Evolutionary conservation across 2,113 vertebrate species (phyloP), one percentile per base, ranked within the genome.

Genomic region (Melanotaenia duboulayi): DNA sequence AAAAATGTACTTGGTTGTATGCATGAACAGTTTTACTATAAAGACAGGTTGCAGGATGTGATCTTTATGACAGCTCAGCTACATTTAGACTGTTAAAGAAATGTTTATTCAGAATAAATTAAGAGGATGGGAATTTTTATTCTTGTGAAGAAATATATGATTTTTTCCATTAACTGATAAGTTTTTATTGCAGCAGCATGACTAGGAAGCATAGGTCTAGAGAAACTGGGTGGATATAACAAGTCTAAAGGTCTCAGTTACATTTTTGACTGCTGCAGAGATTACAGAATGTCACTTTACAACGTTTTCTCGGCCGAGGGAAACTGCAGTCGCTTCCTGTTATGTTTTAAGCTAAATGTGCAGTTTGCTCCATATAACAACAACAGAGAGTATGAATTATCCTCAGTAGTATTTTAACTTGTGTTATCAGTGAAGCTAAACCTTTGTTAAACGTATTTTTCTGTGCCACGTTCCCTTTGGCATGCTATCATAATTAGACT

Each of bases 171-270:
- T 12, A 62, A 10, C 40, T 13, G n/a, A 66, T 39, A 12, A 35
- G 63, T 17, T 11, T 24, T 61, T 14, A 2, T 44, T 23, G 14
- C 35, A 65, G 28, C 25, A 24, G 4, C 25, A 16, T 61, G 22
- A 37, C 16, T 23, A 44, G 11, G 25, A 59, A 17, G 9, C 40
- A 32, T 28, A 32, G 5, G 25, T 62, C 46, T n/a, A 44, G 68
- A 19, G 16, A 22, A 19, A 2, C 8, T 4, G 2, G 39, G 51
- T 14, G 13, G 66, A 22, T 37, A 32, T 16, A 56, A 56, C 14
- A 54, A 37, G 57, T 70, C 52, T 23, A 76, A 76, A 85, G 71
- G 79, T 74, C 71, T 72, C 10, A 2, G 42, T 51, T 17, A 2
- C 20, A 14, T 23, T 12, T 42, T 14, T 12, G 22, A 42, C 57